Conservation (phyloP, 2,113 vertebrate species). For the Serinus canaria region DNA sequence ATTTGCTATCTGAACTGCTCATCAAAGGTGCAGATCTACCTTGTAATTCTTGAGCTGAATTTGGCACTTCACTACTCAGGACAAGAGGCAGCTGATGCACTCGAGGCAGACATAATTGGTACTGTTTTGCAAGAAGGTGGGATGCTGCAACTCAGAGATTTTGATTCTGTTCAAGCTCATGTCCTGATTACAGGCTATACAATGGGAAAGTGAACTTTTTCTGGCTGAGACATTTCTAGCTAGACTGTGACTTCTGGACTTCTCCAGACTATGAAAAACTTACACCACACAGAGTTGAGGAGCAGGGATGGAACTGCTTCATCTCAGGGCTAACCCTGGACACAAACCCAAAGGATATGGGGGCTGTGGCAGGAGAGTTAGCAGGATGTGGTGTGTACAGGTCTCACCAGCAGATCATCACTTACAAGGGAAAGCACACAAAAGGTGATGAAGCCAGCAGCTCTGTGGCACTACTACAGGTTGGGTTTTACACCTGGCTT, state of each 20-base stretch:
- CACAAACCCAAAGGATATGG: not conserved
- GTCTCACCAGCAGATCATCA: not conserved
- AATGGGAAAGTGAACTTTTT: not conserved
- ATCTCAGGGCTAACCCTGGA: not conserved
- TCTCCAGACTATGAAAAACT: not conserved
- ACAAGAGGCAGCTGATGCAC: not conserved
- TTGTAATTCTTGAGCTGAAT: not conserved
- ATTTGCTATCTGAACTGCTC: not conserved
- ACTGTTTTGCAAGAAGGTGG: not conserved
- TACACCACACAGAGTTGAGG: not conserved
- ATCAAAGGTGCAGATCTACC: not conserved
- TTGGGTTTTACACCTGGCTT: not conserved
- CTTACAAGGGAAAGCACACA: not conserved
- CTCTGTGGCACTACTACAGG: not conserved
- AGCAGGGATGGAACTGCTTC: not conserved
- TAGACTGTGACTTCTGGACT: not conserved
- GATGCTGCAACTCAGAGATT: not conserved
- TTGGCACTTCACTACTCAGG: not conserved
- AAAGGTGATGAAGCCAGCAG: not conserved
- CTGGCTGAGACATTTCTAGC: not conserved
- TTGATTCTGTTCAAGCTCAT: not conserved
- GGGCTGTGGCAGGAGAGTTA: not conserved
- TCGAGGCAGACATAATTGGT: not conserved
- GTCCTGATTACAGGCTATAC: not conserved
- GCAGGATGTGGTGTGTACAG: not conserved